Conservation (phyloP, 2,888 invertebrate species). For the Drosophila atripex region DNA sequence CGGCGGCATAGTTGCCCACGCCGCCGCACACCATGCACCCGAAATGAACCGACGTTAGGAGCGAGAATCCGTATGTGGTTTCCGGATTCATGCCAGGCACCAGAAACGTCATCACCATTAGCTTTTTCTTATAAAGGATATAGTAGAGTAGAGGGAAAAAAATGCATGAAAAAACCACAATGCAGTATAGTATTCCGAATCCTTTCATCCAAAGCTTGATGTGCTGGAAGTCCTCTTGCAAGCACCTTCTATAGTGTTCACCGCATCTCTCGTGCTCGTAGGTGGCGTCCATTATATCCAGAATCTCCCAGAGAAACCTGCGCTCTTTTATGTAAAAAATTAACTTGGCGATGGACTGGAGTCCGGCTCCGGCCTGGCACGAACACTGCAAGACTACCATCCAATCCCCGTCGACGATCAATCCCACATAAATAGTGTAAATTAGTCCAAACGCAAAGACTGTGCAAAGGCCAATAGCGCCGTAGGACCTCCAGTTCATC, state of each 20-base stretch:
- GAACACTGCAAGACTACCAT: neutral
- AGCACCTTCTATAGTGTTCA: neutral
- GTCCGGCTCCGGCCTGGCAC: neutral
- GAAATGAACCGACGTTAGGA: neutral
- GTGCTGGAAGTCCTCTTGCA: neutral
- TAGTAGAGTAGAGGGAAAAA: neutral
- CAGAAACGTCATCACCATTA: neutral
- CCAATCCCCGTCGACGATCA: neutral
- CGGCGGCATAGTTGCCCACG: conserved; percentile 1
- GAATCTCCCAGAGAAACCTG: neutral
- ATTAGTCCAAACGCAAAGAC: neutral
- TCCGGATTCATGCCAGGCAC: neutral
- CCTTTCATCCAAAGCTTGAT: neutral
- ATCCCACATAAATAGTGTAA: neutral
- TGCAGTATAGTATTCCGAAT: neutral
- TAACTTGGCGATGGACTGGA: neutral
- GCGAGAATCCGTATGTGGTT: neutral
- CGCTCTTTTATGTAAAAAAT: neutral
- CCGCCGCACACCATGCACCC: neutral
- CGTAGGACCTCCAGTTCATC: neutral
- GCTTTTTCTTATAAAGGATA: neutral
- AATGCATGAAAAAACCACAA: neutral
- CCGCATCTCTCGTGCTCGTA: neutral
- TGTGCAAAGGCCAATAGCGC: neutral
- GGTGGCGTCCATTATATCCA: neutral